Evolutionary conservation across 2,888 invertebrate genomes (phyloP).

Genomic region (Latheticus oryzae): DNA sequence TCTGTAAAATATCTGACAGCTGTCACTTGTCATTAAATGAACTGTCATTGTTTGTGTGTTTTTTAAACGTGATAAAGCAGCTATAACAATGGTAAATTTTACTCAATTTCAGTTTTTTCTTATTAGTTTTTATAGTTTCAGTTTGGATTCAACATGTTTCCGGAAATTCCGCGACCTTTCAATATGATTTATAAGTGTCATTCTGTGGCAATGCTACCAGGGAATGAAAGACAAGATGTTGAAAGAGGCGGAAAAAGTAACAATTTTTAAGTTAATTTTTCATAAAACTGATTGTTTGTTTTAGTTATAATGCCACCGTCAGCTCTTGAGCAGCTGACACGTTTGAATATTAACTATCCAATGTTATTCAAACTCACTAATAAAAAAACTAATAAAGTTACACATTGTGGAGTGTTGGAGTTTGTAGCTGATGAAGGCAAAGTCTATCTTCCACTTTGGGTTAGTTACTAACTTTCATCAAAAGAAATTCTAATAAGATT

Average conservation of each 20-base stretch:
- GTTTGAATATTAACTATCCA: conserved; percentile 96
- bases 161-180: conserved; percentile 84
- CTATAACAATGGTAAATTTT: conserved; percentile 6
- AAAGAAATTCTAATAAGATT: conserved; percentile 10
- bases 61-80: background rate
- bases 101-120: background rate
- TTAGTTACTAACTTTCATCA: conserved; percentile 62
- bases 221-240: conserved; percentile 92
- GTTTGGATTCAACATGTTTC: conserved; percentile 91
- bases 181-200: conserved; percentile 89
- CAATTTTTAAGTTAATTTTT: no score
- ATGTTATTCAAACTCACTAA: conserved; percentile 98
- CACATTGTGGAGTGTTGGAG: conserved; percentile 97
- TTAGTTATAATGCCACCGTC: conserved; percentile 98
- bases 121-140: conserved; percentile 70
- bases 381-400: conserved; percentile 82
- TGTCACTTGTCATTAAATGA: conserved; percentile 24
- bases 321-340: conserved; percentile 90
- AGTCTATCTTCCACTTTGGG: conserved; percentile 98
- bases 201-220: conserved; percentile 95
- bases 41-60: conserved; percentile 2
- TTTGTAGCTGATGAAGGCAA: conserved; percentile 99
- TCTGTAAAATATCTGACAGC: conserved; percentile 22
- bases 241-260: conserved; percentile 98
- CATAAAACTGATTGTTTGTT: no score